These are phyloP conservation scores for Parauchenoglanis punctatus DNA, from an alignment of 2,797 vertebrate species.

Conservation along the genomic window DNA sequence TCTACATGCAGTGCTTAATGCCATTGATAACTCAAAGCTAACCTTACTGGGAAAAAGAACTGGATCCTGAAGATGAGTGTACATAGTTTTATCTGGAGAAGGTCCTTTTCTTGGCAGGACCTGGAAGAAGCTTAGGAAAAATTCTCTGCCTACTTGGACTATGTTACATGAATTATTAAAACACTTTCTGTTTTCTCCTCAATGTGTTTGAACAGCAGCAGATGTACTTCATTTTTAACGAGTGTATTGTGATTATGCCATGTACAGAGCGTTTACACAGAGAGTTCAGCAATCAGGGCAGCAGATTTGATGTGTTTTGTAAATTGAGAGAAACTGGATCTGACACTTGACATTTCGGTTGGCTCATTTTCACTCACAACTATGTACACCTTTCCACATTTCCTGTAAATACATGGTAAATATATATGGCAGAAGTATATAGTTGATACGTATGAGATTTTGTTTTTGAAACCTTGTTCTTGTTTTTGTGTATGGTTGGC, in stretches of 20 bases:
- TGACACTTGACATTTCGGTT: conserved; percentile 67
- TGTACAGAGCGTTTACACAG: conserved; percentile 80
- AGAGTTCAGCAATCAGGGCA: conserved; percentile 76
- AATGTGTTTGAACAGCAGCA: conserved; percentile 36
- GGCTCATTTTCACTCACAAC: conserved; percentile 69
- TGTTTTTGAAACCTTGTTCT: conserved; percentile 71
- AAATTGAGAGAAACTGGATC: conserved; percentile 77
- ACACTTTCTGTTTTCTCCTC: conserved; percentile 58
- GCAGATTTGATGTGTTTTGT: conserved; percentile 71
- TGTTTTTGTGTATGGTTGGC: conserved; percentile 62
- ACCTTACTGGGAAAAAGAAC: conserved; percentile 48
- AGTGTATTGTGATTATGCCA: conserved; percentile 63
- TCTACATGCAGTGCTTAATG: conserved; percentile 44
- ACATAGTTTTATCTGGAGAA: conserved; percentile 52
- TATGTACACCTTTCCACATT: conserved; percentile 63
- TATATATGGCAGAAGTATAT: conserved; percentile 70
- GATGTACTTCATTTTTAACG: conserved; percentile 41
- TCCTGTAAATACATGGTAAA: conserved; percentile 76
- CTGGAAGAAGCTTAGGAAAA: conserved; percentile 73
- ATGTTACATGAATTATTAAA: conserved; percentile 61
- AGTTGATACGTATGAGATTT: conserved; percentile 72
- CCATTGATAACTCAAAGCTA: conserved; percentile 35
- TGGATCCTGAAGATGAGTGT: conserved; percentile 48
- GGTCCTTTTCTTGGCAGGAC: conserved; percentile 63
- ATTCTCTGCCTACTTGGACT: conserved; percentile 66